phyloP scores from a whole-genome alignment of 2,797 vertebrate species.

The Bucorvus abyssinicus region DNA sequence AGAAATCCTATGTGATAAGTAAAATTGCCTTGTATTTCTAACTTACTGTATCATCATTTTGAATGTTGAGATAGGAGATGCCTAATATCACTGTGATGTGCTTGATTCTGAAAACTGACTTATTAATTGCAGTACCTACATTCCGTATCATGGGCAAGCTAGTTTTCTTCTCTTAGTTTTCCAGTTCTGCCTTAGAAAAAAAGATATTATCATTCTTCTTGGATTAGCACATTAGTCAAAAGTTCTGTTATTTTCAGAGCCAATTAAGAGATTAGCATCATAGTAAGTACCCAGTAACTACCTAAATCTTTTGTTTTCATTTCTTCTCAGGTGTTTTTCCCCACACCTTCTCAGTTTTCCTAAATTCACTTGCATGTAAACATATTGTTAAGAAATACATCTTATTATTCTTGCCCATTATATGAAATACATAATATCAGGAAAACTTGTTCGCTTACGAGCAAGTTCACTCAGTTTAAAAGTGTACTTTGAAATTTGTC shows the following conservation, averaged over 20 bases:
- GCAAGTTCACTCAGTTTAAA: not conserved
- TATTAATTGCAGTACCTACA: constrained; percentile 6
- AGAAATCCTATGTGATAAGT: constrained; percentile 40
- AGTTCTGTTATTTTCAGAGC: not conserved
- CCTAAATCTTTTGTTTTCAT: not conserved
- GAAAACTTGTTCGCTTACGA: not conserved
- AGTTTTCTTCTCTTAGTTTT: not conserved
- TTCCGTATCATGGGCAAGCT: not conserved
- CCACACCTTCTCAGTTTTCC: not conserved
- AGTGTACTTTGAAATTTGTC: not conserved
- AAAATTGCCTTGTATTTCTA: constrained; percentile 36
- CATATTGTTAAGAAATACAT: not conserved
- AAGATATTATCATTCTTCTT: not conserved
- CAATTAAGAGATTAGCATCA: not conserved
- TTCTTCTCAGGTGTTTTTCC: not conserved
- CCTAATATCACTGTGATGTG: not conserved
- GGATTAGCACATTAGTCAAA: not conserved
- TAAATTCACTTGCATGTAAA: not conserved
- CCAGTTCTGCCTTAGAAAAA: not conserved
- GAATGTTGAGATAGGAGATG: constrained; percentile 3
- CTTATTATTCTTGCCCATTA: not conserved
- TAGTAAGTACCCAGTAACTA: not conserved
- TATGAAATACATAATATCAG: not conserved
- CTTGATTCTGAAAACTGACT: constrained; percentile 1
- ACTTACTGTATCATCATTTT: constrained; percentile 22